Base-by-base conservation (phyloP, 1,140 invertebrate genomes). In the Calycopis cecrops region DNA sequence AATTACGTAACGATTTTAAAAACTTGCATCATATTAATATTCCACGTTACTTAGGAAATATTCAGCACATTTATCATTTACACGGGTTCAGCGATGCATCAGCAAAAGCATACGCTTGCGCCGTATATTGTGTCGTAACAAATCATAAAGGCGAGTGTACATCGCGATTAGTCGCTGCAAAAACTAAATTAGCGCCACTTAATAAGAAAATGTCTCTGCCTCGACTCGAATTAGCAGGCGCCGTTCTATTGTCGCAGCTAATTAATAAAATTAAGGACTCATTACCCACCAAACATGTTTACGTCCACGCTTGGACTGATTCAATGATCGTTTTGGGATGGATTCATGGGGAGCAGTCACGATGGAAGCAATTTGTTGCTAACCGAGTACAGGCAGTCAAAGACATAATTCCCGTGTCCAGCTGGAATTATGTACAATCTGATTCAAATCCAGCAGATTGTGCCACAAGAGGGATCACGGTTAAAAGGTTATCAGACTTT, bases 361-460 rank as follows among this genome's bases (percentile, higher is more conserved):
- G 44, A 48, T 48, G 55, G 65, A n/a, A n/a, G n/a, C n/a, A n/a
- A n/a, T n/a, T n/a, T n/a, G n/a, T n/a, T n/a, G n/a, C n/a, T n/a
- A n/a, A n/a, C n/a, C n/a, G n/a, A n/a, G n/a, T n/a, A n/a, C n/a
- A n/a, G n/a, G n/a, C n/a, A n/a, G n/a, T n/a, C n/a, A n/a, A n/a
- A n/a, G n/a, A n/a, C n/a, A n/a, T n/a, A n/a, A n/a, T n/a, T n/a
- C n/a, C n/a, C n/a, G n/a, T n/a, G n/a, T n/a, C n/a, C n/a, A n/a
- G n/a, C n/a, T n/a, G n/a, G n/a, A n/a, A n/a, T n/a, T n/a, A n/a
- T n/a, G n/a, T n/a, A n/a, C n/a, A n/a, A n/a, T n/a, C n/a, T n/a
- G n/a, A n/a, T n/a, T n/a, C n/a, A 8, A 79, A 84, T 54, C 73
- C 75, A n/a, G 72, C 71, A 8, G 81, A 83, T 50, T 66, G 59